These are phyloP conservation scores for Lithosia quadra DNA, from an alignment of 2,888 invertebrate species.

Conservation along the genomic window DNA sequence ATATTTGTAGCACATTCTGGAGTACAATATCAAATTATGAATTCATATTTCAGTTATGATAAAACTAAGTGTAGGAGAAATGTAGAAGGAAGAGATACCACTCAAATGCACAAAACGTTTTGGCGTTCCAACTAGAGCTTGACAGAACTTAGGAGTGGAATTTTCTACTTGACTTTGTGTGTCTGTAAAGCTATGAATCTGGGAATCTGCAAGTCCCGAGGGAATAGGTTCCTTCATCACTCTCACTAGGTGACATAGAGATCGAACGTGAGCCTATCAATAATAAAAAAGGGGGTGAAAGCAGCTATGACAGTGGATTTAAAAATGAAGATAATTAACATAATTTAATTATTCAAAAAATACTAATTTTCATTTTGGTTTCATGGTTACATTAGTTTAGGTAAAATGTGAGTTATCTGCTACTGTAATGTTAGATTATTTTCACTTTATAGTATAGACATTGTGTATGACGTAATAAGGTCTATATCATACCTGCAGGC, in stretches of 20 bases:
- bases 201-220: no score
- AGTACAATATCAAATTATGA: conserved; percentile 14
- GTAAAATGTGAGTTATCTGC: no score
- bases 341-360: neutral
- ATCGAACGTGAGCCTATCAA: no score
- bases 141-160: no score
- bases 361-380: neutral
- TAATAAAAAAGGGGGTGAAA: no score
- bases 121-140: no score
- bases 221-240: no score
- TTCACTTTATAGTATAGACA: neutral
- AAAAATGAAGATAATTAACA: neutral
- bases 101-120: no score
- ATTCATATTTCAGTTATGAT: neutral
- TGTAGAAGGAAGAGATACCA: neutral
- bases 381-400: neutral
- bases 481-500: conserved; percentile 87
- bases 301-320: neutral
- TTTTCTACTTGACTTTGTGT: no score
- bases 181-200: no score
- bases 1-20: conserved; percentile 93
- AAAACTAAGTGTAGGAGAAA: neutral
- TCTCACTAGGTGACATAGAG: no score
- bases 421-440: no score
- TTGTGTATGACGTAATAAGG: neutral